These are phyloP conservation scores for Molothrus ater DNA, from an alignment of 2,797 vertebrate species.

Conservation along the genomic window DNA sequence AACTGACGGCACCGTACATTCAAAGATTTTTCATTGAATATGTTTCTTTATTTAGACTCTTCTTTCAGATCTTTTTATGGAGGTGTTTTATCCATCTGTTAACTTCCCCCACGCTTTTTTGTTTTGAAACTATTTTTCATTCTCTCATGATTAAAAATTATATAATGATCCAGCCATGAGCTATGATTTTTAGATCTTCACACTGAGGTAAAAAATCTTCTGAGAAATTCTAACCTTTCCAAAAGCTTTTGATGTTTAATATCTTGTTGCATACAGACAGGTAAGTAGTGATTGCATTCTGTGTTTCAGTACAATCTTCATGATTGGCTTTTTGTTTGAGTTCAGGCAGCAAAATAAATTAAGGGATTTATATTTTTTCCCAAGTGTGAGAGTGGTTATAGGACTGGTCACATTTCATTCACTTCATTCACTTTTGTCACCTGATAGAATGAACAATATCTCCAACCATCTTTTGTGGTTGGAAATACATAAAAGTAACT, in stretches of 20 bases:
- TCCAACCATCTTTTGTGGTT: neutral
- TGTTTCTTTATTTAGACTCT: neutral
- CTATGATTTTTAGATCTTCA: neutral
- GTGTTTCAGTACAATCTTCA: neutral
- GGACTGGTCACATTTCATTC: neutral
- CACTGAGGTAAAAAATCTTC: neutral
- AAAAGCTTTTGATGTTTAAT: neutral
- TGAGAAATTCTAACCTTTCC: neutral
- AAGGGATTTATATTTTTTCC: neutral
- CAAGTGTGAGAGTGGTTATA: neutral
- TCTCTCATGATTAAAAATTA: neutral
- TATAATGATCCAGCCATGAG: neutral
- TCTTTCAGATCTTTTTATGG: neutral
- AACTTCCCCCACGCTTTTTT: neutral
- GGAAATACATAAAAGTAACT: neutral
- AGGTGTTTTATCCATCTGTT: neutral
- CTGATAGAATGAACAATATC: neutral
- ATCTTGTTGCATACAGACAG: neutral
- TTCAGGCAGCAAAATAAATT: neutral
- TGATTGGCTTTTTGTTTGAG: neutral
- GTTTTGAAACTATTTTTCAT: neutral
- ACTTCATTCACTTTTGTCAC: neutral
- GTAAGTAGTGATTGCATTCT: neutral
- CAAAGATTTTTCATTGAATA: neutral
- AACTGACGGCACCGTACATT: neutral